phyloP scores from a whole-genome alignment of 2,113 vertebrate genomes.

The Felis catus region DNA sequence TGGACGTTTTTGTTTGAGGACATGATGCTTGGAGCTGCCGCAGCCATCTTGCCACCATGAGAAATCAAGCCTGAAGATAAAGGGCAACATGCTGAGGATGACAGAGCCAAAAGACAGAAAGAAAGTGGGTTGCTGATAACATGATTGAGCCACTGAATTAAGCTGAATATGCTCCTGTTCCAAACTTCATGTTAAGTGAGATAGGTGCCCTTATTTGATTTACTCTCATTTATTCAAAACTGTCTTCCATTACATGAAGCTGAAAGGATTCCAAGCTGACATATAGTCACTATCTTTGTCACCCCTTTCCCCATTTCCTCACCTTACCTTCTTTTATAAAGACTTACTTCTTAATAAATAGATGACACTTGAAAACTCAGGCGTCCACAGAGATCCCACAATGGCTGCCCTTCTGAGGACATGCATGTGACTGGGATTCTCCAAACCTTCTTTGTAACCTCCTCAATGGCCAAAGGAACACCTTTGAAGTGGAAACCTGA shows the following conservation, averaged over 20 bases:
- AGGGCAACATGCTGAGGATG: not conserved
- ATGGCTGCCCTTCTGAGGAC: not conserved
- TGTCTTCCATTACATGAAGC: not conserved
- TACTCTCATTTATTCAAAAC: constrained; percentile 8
- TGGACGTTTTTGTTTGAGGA: not conserved
- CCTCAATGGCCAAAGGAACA: not conserved
- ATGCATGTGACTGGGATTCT: not conserved
- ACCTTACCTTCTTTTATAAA: not conserved
- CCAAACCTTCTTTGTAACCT: not conserved
- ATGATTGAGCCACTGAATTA: not conserved
- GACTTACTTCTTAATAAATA: not conserved
- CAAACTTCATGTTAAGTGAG: not conserved
- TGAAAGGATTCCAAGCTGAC: not conserved
- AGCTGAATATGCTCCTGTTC: not conserved
- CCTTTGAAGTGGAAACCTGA: not conserved
- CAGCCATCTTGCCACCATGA: not conserved
- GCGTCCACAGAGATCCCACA: not conserved
- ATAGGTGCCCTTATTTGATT: not conserved
- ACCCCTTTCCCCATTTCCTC: not conserved
- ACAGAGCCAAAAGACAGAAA: not conserved
- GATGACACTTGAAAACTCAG: not conserved
- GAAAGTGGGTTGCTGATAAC: not conserved
- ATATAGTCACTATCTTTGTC: not conserved
- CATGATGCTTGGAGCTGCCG: not conserved
- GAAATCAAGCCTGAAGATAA: not conserved